A percentile compares a stretch with the other conserved stretches of the same genome.
Conservation (phyloP, 2,797 vertebrate species). For the Parambassis ranga region DNA sequence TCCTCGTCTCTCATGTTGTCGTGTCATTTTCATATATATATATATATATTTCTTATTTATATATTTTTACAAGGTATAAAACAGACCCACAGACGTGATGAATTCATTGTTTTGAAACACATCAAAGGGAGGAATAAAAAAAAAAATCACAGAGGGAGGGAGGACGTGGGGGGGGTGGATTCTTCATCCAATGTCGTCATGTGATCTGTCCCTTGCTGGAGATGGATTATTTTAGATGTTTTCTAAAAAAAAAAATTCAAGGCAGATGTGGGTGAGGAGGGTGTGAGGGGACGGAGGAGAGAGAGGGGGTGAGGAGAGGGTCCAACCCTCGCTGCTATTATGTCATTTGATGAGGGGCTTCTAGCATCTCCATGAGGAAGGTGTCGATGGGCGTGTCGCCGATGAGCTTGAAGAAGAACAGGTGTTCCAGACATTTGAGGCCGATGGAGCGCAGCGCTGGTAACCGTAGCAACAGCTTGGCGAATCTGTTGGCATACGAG, state of each 20-base stretch:
- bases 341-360: conserved; percentile 98
- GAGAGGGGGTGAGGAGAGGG: conserved; percentile 13
- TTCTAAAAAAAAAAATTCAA: background rate
- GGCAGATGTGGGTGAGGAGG: background rate
- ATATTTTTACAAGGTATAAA: conserved; percentile 85
- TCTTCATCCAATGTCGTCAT: conserved; percentile 48
- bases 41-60: conserved; percentile 79
- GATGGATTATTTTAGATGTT: conserved; percentile 1
- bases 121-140: conserved; percentile 37
- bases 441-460: conserved; percentile 97
- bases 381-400: conserved; percentile 99
- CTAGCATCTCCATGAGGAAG: conserved; percentile 99
- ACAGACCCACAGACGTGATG: conserved; percentile 66
- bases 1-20: conserved; percentile 47
- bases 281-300: background rate
- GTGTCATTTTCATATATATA: conserved; percentile 57
- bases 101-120: conserved; percentile 55
- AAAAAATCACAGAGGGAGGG: conserved; percentile 1
- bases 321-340: conserved; percentile 73
- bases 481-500: conserved; percentile 84
- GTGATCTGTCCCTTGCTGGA: conserved; percentile 52
- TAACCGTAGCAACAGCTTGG: conserved; percentile 94
- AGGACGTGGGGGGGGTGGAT: conserved; percentile 16
- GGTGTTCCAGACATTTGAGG: conserved; percentile 97
- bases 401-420: conserved; percentile 99